Percentiles rank a stretch among this genome's conserved stretches.
Conservation (phyloP, 2,888 invertebrate species). For the Megaustenia siamemsis region DNA sequence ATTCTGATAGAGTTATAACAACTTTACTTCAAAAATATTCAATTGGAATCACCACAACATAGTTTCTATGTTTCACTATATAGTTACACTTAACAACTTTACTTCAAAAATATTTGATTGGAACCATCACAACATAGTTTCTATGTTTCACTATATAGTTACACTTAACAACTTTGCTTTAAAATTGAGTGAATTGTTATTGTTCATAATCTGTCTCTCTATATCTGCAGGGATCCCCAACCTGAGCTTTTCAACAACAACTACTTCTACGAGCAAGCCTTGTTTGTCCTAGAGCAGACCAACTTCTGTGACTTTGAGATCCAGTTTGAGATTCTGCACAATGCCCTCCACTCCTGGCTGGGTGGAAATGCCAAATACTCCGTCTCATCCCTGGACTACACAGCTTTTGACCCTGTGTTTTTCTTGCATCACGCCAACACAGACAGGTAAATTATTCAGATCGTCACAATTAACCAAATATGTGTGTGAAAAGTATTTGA, state of each 20-base stretch:
- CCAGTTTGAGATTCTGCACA: slow-evolving; percentile 60
- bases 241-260: slow-evolving; percentile 54
- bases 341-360: slow-evolving; percentile 58
- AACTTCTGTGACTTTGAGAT: slow-evolving; percentile 62
- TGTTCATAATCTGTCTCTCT: not conserved
- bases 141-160: not conserved
- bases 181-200: not conserved
- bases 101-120: not conserved
- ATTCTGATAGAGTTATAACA: no score
- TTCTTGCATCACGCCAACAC: slow-evolving; percentile 60
- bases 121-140: not conserved
- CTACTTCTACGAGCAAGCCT: slow-evolving; percentile 55
- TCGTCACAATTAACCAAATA: no score
- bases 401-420: slow-evolving; percentile 61
- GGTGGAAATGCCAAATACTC: slow-evolving; percentile 56
- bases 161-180: not conserved
- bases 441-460: slow-evolving; percentile 32
- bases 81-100: not conserved
- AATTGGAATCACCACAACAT: not conserved
- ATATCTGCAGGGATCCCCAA: slow-evolving; percentile 50
- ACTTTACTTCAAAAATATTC: not conserved
- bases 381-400: slow-evolving; percentile 59
- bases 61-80: not conserved
- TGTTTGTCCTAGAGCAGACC: slow-evolving; percentile 58
- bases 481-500: no score